Evolutionary conservation across 1,140 invertebrate species (phyloP), one percentile per base, ranked within the genome.

Genomic region (Thaumetopoea pityocampa): DNA sequence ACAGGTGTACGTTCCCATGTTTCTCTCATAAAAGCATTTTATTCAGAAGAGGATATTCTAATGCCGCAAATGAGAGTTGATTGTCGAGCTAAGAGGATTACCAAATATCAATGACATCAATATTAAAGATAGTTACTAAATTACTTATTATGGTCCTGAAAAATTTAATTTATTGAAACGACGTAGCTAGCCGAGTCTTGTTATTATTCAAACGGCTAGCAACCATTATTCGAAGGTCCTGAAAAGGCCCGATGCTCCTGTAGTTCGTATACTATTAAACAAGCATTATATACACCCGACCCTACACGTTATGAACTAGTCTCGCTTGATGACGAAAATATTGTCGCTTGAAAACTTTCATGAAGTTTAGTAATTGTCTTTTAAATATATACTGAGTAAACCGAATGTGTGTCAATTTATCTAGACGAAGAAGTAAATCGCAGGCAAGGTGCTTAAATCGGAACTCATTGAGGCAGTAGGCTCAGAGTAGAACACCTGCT

Each of bases 181-280:
- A 51, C 15, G 24, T 38, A 33, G 22, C 51, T n/a, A n/a, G n/a
- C 35, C 34, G 52, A 65, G 59, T 63, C 67, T 68, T 82, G 76
- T 78, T 80, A 79, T 78, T 74, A 70, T 74, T 69, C n/a, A n/a
- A n/a, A n/a, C n/a, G n/a, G n/a, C n/a, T n/a, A n/a, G 63, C 58
- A 76, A 81, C 60, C 60, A 83, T 81, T 79, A 83, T 83, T 83
- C 66, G 80, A 59, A 28, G 55, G 43, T 22, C 62, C 60, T 62
- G 61, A 61, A 47, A 51, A 66, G 71, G 69, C 66, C 64, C 67
- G 51, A 51, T 51, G 56, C 54, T 62, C 49, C 64, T 55, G 36
- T 45, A 46, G 48, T 53, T 67, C 51, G 63, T 83, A 77, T 76
- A 81, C 73, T 79, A 83, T 83, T 83, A 83, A 83, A 80, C 71